These are phyloP conservation scores for Atta colombica DNA, from an alignment of 1,140 invertebrate genomes.

Conservation along the genomic window DNA sequence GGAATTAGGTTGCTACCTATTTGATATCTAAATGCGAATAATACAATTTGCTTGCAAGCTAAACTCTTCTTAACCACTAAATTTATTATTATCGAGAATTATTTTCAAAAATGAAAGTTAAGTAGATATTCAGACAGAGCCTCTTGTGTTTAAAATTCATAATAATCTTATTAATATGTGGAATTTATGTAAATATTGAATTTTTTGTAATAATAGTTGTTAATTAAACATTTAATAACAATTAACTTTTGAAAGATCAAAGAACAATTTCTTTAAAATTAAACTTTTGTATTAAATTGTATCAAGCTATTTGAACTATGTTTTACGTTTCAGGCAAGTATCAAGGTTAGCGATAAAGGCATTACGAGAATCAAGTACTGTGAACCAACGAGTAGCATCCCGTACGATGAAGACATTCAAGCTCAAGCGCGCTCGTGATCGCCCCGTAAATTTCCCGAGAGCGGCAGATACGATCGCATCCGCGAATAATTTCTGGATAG, in stretches of 20 bases:
- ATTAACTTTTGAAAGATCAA: not conserved
- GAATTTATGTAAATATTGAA: not conserved
- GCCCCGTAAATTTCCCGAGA: slow-evolving; percentile 75
- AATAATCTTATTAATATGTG: slow-evolving; percentile 8
- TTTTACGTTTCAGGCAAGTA: slow-evolving; percentile 19
- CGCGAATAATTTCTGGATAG: slow-evolving; percentile 78
- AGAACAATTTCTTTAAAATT: not conserved
- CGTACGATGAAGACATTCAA: slow-evolving; percentile 77
- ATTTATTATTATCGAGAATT: not conserved
- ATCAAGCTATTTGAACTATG: not conserved
- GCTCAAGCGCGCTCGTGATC: slow-evolving; percentile 69
- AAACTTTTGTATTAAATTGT: not conserved
- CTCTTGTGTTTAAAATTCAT: not conserved
- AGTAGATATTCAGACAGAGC: not conserved
- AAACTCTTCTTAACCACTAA: not conserved
- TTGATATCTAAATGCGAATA: too few relatives aligned
- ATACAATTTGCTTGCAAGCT: not conserved
- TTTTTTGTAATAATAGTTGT: not conserved
- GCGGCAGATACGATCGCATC: slow-evolving; percentile 77
- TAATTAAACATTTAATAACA: not conserved
- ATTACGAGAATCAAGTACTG: slow-evolving; percentile 50
- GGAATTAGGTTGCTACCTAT: too few relatives aligned
- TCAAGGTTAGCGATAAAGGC: slow-evolving; percentile 1
- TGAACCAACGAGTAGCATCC: slow-evolving; percentile 48
- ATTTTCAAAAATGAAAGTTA: not conserved